These are phyloP conservation scores for Salvelinus fontinalis DNA, from an alignment of 2,113 vertebrate species.

Conservation along the genomic window DNA sequence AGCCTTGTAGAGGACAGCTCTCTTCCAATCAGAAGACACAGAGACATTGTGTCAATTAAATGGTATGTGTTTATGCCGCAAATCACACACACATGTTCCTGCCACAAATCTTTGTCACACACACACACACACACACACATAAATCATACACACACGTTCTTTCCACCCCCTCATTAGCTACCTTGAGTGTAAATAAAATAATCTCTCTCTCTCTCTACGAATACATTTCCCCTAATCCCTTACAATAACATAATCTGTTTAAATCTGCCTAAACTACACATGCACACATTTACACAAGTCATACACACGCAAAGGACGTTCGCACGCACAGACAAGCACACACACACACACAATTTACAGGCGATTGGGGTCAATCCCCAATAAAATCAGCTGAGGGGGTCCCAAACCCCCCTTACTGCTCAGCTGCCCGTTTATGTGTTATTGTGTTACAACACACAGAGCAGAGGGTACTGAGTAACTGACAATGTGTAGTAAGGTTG, in stretches of 20 bases:
- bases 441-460: too few relatives aligned
- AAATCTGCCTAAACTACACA: slow-evolving; percentile 67
- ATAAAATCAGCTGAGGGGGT: background rate
- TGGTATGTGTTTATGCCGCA: slow-evolving; percentile 74
- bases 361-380: background rate
- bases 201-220: slow-evolving; percentile 52
- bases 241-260: slow-evolving; percentile 66
- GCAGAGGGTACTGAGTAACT: too few relatives aligned
- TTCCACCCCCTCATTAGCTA: too few relatives aligned
- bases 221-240: slow-evolving; percentile 46
- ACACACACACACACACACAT: background rate
- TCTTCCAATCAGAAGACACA: slow-evolving; percentile 60
- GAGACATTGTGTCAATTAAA: slow-evolving; percentile 73
- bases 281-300: slow-evolving; percentile 5
- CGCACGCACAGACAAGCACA: background rate
- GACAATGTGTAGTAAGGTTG: too few relatives aligned
- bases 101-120: slow-evolving; percentile 17
- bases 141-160: too few relatives aligned
- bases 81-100: slow-evolving; percentile 72
- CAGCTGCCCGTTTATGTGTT: too few relatives aligned
- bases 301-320: too few relatives aligned
- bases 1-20: slow-evolving; percentile 58
- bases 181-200: too few relatives aligned
- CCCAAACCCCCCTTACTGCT: background rate
- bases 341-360: too few relatives aligned